A percentile compares a stretch with the other conserved stretches of the same genome.
Evolutionary conservation across 2,888 invertebrate species (phyloP).

Genomic region (Leptinotarsa haldemani): DNA sequence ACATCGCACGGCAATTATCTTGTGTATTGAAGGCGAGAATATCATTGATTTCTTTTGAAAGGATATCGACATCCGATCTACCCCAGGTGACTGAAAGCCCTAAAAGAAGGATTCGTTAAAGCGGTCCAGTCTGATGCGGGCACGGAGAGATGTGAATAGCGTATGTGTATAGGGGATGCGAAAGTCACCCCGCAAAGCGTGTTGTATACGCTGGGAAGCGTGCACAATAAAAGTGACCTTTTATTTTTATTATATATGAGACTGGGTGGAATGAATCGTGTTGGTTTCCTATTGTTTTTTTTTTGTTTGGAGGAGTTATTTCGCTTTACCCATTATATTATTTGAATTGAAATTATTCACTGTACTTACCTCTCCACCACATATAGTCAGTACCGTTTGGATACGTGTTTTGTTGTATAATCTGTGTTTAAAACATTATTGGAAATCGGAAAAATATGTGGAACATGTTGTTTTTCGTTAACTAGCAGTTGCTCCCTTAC

Average conservation of each 20-base stretch:
- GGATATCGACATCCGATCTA: slow-evolving; percentile 14
- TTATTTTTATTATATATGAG: slow-evolving; percentile 51
- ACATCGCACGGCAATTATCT: not conserved
- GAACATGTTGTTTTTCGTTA: no score
- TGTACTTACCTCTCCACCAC: not conserved
- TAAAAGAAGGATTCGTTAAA: slow-evolving; percentile 14
- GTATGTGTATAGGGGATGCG: slow-evolving; percentile 38
- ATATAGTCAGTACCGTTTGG: not conserved
- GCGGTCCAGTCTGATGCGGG: slow-evolving; percentile 9
- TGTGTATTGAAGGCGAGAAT: not conserved
- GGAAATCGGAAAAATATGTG: no score
- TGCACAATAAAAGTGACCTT: slow-evolving; percentile 57
- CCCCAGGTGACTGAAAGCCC: slow-evolving; percentile 18
- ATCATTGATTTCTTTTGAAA: not conserved
- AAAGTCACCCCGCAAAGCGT: slow-evolving; percentile 48
- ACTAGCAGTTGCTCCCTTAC: no score
- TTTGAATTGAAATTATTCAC: not conserved
- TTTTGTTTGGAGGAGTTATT: not conserved
- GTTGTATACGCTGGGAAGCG: slow-evolving; percentile 25
- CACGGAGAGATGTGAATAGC: slow-evolving; percentile 18
- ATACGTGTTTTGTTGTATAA: no score
- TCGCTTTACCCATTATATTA: not conserved
- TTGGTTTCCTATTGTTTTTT: slow-evolving; percentile 47
- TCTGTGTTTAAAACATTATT: no score
- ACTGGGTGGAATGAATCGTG: slow-evolving; percentile 52